phyloP scores from a whole-genome alignment of 1,140 invertebrate genomes.

The Kradibia gibbosae region DNA sequence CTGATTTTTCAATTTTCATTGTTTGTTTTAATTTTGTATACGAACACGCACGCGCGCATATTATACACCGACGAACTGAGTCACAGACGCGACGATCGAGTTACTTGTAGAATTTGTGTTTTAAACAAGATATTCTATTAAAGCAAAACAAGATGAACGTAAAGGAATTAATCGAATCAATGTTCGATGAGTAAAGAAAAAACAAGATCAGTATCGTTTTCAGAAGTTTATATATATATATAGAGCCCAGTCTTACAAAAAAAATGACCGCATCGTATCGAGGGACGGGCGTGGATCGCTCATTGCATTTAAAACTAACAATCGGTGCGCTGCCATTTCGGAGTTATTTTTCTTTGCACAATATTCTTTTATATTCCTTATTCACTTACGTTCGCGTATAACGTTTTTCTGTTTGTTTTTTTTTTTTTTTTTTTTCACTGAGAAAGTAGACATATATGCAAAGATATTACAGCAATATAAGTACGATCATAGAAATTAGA shows the following conservation, averaged over 20 bases:
- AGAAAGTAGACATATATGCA: slow-evolving; percentile 67
- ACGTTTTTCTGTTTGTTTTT: slow-evolving; percentile 55
- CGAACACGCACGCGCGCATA: slow-evolving; percentile 17
- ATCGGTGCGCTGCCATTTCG: slow-evolving; percentile 66
- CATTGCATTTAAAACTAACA: slow-evolving; percentile 68
- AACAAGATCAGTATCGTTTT: slow-evolving; percentile 61
- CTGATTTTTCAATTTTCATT: slow-evolving; percentile 40
- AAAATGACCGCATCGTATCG: slow-evolving; percentile 71
- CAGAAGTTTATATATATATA: slow-evolving; percentile 72
- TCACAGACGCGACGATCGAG: slow-evolving; percentile 55
- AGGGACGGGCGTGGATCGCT: slow-evolving; percentile 70
- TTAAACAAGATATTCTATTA: slow-evolving; percentile 11
- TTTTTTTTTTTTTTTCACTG: slow-evolving; percentile 62
- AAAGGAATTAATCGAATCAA: slow-evolving; percentile 42
- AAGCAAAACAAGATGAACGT: slow-evolving; percentile 45
- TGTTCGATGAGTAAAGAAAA: slow-evolving; percentile 51
- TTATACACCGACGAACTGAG: slow-evolving; percentile 53
- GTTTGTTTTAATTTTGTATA: slow-evolving; percentile 35
- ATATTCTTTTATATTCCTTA: slow-evolving; percentile 63
- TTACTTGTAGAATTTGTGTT: slow-evolving; percentile 63
- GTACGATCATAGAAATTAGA: slow-evolving; percentile 71
- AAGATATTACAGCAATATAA: slow-evolving; percentile 69
- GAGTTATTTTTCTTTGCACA: slow-evolving; percentile 50
- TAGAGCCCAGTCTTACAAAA: slow-evolving; percentile 74
- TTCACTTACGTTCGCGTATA: slow-evolving; percentile 51